A percentile compares a stretch with the other conserved stretches of the same genome.
Conservation (phyloP, 1,140 invertebrate genomes). For the Brachionus calyciflorus region DNA sequence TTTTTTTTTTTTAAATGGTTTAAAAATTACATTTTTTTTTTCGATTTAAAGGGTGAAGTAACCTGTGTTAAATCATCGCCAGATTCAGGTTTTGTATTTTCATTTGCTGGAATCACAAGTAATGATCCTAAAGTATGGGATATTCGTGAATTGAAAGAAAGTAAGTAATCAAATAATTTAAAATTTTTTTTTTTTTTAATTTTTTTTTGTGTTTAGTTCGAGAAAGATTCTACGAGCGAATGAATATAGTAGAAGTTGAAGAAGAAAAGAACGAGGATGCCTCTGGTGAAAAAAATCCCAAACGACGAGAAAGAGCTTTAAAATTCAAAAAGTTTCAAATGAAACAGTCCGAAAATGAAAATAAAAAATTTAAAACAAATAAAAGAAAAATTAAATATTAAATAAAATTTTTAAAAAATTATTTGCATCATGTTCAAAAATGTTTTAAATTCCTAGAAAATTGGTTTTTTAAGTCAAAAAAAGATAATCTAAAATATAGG, state of each 20-base stretch:
- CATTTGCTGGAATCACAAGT: not conserved
- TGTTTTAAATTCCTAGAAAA: too few species aligned
- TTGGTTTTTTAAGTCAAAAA: too few species aligned
- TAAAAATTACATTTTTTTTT: not conserved
- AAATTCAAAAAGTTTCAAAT: not conserved
- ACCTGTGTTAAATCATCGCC: slow-evolving; percentile 7
- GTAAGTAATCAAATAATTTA: not conserved
- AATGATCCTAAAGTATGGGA: slow-evolving; percentile 38
- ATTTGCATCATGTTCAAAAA: too few species aligned
- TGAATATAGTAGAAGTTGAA: not conserved
- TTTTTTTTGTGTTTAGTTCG: not conserved
- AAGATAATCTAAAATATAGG: too few species aligned
- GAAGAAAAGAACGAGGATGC: not conserved
- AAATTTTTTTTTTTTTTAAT: not conserved
- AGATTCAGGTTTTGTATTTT: slow-evolving; percentile 31
- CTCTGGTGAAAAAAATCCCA: not conserved
- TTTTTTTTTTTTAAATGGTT: not conserved
- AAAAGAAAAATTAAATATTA: too few species aligned
- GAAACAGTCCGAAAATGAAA: too few species aligned
- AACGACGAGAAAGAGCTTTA: not conserved
- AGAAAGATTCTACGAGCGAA: not conserved
- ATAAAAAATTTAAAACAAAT: too few species aligned
- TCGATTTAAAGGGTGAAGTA: not conserved
- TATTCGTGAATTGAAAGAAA: slow-evolving; percentile 36
- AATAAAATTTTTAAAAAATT: too few species aligned